phyloP scores from a whole-genome alignment of 2,797 vertebrate species.

The Neomorphus geoffroyi region DNA sequence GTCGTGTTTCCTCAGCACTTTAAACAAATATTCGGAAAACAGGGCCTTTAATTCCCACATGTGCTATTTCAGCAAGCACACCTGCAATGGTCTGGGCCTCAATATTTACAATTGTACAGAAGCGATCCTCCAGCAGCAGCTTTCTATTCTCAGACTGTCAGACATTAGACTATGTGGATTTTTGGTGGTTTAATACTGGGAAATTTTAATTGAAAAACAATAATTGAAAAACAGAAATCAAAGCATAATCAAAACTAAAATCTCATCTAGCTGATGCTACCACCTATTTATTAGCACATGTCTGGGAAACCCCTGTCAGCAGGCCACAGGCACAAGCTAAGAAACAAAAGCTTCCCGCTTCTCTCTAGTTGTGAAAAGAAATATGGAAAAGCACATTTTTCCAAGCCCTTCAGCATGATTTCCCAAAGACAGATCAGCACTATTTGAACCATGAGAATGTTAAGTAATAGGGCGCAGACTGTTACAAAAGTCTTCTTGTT shows the following conservation, averaged over 20 bases:
- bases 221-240: not conserved
- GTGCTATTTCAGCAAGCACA: not conserved
- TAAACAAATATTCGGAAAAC: not conserved
- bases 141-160: not conserved
- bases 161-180: not conserved
- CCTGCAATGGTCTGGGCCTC: not conserved
- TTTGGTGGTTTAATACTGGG: not conserved
- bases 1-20: not conserved
- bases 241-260: not conserved
- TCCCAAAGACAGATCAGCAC: not conserved
- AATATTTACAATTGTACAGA: not conserved
- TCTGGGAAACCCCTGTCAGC: not conserved
- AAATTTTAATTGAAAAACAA: not conserved
- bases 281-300: not conserved
- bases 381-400: not conserved
- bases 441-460: not conserved
- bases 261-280: not conserved
- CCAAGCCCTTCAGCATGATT: not conserved
- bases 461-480: not conserved
- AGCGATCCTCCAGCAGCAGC: not conserved
- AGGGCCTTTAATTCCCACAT: fast-evolving
- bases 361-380: not conserved
- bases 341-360: not conserved
- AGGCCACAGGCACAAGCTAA: not conserved
- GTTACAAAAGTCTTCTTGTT: not conserved